phyloP scores from a whole-genome alignment of 2,797 vertebrate genomes.

The Strix occidentalis region DNA sequence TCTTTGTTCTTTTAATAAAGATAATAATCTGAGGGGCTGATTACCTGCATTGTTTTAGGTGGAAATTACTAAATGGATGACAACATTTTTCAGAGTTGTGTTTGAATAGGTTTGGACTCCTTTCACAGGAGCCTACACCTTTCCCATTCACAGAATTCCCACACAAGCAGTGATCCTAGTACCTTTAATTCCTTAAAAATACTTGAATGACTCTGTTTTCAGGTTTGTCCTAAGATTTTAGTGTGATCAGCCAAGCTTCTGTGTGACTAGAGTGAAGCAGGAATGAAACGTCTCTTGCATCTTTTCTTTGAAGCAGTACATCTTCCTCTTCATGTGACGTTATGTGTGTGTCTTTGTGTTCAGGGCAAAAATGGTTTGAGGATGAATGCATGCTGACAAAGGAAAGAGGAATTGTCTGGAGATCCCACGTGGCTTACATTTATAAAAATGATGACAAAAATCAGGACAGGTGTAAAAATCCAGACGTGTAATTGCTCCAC shows the following conservation, averaged over 20 bases:
- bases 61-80: background rate
- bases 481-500: background rate
- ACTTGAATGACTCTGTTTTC: background rate
- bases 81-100: background rate
- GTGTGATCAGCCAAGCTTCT: background rate
- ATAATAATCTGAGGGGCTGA: background rate
- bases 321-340: background rate
- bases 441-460: slow-evolving; percentile 11
- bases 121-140: background rate
- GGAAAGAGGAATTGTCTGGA: background rate
- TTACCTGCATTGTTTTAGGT: background rate
- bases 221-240: background rate
- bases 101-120: background rate
- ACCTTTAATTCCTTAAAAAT: background rate
- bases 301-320: background rate
- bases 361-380: background rate
- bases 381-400: background rate
- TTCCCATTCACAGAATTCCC: slow-evolving; percentile 25
- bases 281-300: background rate
- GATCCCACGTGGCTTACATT: background rate
- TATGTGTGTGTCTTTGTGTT: background rate
- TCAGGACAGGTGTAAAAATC: background rate
- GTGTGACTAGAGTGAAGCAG: background rate
- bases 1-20: background rate
- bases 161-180: background rate